Base-by-base conservation (phyloP, 2,113 vertebrate genomes). In the Octodon degus region DNA sequence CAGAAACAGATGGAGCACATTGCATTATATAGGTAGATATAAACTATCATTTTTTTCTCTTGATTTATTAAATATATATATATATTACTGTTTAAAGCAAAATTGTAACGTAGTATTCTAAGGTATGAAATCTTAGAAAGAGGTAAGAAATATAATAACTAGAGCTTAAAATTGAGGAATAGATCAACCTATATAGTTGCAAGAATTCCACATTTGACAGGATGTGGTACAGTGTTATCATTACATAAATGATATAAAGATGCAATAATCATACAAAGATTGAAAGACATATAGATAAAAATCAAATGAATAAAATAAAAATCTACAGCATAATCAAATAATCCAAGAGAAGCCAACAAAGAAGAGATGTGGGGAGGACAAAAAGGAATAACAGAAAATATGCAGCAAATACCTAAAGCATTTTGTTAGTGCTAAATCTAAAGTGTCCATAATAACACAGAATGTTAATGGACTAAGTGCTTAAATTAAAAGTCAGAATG, bases 91-190 rank as follows among this genome's bases (percentile, higher is more conserved):
- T 62, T 89, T 80, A 85, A 85, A 80, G 25, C 37, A 89, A 76
- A 90, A 27, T 27, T 43, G 20, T 77, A 89, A 53, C 2, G 50
- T 25, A 60, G 11, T 34, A 86, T 81, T 70, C 34, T 58, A 19
- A 13, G 27, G 1, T 72, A 1, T 67, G 67, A 63, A 93, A 95
- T 80, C 17, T 50, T 63, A 90, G 17, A 76, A 81, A 86, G 5
- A 63, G 67, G n/a, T 84, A 89, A 89, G 53, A 92, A 92, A 47
- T 92, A 77, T 79, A 55, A 93, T 74, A 85, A 93, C 89, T 65
- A 67, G 9, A 77, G 63, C 76, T 83, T 55, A 93, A 74, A 63
- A 77, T 4, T 72, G 53, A n/a, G 81, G 16, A 93, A n/a, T 20
- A 37, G 22, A 12, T 67, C 13, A 24, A 63, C 63, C 50, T 50